Percentiles rank a stretch among this genome's conserved stretches.
phyloP scores from a whole-genome alignment of 2,113 vertebrate species.

The Ranitomeya variabilis region DNA sequence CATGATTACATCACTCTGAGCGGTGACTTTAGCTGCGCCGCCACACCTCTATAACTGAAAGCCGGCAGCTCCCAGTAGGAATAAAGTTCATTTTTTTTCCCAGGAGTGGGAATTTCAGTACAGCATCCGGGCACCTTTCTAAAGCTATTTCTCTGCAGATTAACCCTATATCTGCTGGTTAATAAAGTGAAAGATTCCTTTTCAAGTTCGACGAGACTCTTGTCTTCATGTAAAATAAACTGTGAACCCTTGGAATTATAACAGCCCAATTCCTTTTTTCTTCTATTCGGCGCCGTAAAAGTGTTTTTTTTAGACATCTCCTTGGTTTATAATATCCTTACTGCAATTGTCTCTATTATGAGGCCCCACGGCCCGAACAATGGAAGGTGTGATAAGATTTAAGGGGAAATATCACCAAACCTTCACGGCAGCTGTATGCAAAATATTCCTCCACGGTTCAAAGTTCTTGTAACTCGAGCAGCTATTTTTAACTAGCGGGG shows the following conservation, averaged over 20 bases:
- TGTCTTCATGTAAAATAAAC: neutral
- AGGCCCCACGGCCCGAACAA: conserved; percentile 59
- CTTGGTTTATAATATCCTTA: neutral
- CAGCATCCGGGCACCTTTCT: too few relatives aligned
- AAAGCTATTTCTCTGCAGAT: too few relatives aligned
- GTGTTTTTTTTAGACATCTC: neutral
- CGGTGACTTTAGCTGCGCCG: too few relatives aligned
- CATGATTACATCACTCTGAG: too few relatives aligned
- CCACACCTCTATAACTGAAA: too few relatives aligned
- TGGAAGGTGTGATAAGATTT: conserved; percentile 60
- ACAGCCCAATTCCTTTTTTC: neutral
- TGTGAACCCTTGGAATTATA: neutral
- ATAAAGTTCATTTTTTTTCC: too few relatives aligned
- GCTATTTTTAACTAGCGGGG: conserved; percentile 66
- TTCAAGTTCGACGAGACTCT: too few relatives aligned
- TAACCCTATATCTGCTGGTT: too few relatives aligned
- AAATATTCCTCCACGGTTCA: conserved; percentile 68
- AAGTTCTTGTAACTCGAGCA: conserved; percentile 65
- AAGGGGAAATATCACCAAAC: conserved; percentile 57
- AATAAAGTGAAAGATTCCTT: too few relatives aligned
- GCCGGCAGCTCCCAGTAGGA: too few relatives aligned
- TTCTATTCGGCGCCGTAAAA: neutral
- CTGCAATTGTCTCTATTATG: conserved; percentile 34
- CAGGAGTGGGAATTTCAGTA: too few relatives aligned
- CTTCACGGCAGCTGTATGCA: conserved; percentile 62